Conservation (phyloP, 2,888 invertebrate species). For the Rhaphigaster nebulosa region DNA sequence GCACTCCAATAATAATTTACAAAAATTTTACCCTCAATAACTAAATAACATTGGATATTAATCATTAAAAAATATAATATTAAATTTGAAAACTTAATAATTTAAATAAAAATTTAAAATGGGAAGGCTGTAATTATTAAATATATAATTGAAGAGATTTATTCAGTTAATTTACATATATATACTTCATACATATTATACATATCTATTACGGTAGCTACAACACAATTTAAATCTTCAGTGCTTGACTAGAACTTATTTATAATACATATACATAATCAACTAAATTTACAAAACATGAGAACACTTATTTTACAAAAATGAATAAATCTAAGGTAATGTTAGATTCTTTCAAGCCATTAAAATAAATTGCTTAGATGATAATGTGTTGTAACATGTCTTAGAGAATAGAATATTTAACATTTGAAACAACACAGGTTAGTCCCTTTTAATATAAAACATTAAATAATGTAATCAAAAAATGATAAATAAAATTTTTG, state of each 20-base stretch:
- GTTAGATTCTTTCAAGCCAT: slow-evolving; percentile 27
- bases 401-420: slow-evolving; percentile 4
- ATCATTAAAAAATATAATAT: no score
- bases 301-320: slow-evolving; percentile 34
- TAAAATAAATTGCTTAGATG: slow-evolving; percentile 9
- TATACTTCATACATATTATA: slow-evolving; percentile 49
- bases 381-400: slow-evolving; percentile 26
- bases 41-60: no score
- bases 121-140: neutral
- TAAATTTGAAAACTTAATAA: no score
- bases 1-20: no score
- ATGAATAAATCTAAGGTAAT: slow-evolving; percentile 40
- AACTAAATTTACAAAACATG: slow-evolving; percentile 20
- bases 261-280: slow-evolving; percentile 54
- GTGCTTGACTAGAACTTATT: slow-evolving; percentile 58
- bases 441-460: slow-evolving; percentile 39
- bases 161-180: slow-evolving; percentile 46
- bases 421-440: slow-evolving; percentile 13
- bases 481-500: neutral
- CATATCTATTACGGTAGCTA: slow-evolving; percentile 43
- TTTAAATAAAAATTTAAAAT: no score
- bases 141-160: neutral
- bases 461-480: slow-evolving; percentile 6
- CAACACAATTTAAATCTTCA: slow-evolving; percentile 26
- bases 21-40: no score